These are phyloP conservation scores for Corythornis vintsioides DNA, from an alignment of 2,113 vertebrate genomes.

Conservation along the genomic window DNA sequence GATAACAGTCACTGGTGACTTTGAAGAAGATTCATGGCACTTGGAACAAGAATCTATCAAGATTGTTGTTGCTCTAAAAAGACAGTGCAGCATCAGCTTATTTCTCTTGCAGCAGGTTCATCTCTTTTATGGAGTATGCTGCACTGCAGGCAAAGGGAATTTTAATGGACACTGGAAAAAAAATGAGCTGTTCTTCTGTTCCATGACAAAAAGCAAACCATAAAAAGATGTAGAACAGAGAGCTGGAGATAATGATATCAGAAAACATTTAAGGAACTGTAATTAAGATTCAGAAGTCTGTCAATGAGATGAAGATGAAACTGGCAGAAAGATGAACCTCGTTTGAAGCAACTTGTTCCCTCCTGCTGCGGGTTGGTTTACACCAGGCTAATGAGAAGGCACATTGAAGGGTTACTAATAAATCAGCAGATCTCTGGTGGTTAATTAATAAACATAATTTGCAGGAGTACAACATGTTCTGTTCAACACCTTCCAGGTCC, in stretches of 20 bases:
- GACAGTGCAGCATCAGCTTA: slow-evolving; percentile 44
- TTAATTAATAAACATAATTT: background rate
- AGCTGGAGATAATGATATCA: background rate
- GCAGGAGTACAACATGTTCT: background rate
- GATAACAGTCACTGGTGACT: slow-evolving; percentile 22
- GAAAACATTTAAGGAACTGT: slow-evolving; percentile 21
- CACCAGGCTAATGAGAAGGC: slow-evolving; percentile 12
- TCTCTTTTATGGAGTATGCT: slow-evolving; percentile 17
- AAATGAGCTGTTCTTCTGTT: slow-evolving; percentile 1
- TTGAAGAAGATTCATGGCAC: slow-evolving; percentile 26
- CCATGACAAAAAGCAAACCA: background rate
- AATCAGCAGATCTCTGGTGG: background rate
- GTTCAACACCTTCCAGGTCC: background rate
- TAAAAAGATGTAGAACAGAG: slow-evolving; percentile 12
- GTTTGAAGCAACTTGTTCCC: slow-evolving; percentile 34
- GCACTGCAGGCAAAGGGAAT: slow-evolving; percentile 53
- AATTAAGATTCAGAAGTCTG: slow-evolving; percentile 39
- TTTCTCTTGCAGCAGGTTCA: slow-evolving; percentile 56
- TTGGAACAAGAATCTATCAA: slow-evolving; percentile 45
- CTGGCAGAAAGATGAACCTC: background rate
- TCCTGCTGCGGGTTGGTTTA: slow-evolving; percentile 7
- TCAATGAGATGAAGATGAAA: slow-evolving; percentile 25
- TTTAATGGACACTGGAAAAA: slow-evolving; percentile 26
- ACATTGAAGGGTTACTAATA: background rate
- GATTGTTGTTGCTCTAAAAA: slow-evolving; percentile 47